A percentile compares a stretch with the other conserved stretches of the same genome.
Evolutionary conservation across 37 sponge, comb jelly and placozoan genomes (phyloP).

Genomic region (Petrosia ficiformis): DNA sequence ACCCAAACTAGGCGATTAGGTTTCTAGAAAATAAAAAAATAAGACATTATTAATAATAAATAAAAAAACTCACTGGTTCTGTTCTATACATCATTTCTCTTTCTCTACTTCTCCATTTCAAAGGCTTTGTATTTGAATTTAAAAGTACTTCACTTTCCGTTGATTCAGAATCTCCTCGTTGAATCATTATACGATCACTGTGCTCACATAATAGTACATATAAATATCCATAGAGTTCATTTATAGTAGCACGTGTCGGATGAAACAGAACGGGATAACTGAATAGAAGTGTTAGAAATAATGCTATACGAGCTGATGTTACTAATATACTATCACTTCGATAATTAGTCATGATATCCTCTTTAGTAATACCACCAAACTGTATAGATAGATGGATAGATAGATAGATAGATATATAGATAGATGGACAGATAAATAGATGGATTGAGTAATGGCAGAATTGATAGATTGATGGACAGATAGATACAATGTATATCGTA

Average conservation of each 20-base stretch:
- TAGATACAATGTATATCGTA: background rate
- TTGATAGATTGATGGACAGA: background rate
- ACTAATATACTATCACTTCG: slow-evolving; percentile 31
- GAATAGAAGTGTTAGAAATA: slow-evolving; percentile 67
- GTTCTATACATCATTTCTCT: too few species aligned
- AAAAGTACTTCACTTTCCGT: too few species aligned
- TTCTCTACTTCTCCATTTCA: too few species aligned
- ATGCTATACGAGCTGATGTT: slow-evolving; percentile 43
- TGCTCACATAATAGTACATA: too few species aligned
- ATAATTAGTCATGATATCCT: slow-evolving; percentile 62
- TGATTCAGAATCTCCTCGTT: too few species aligned
- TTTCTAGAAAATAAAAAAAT: slow-evolving; percentile 8
- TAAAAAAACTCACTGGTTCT: too few species aligned
- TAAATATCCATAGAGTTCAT: too few species aligned
- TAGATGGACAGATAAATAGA: background rate
- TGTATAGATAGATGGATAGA: slow-evolving; percentile 10
- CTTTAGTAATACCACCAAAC: slow-evolving; percentile 29
- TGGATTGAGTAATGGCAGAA: too few species aligned
- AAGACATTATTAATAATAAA: too few species aligned
- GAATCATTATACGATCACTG: too few species aligned
- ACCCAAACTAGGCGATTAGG: slow-evolving; percentile 49
- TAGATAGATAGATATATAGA: background rate
- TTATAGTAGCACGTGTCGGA: slow-evolving; percentile 59
- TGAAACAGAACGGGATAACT: slow-evolving; percentile 73
- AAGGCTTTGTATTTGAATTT: too few species aligned